Percentiles rank a stretch among this genome's conserved stretches.
Conservation (phyloP, 2,113 vertebrate genomes). For the Saccopteryx leptura region DNA sequence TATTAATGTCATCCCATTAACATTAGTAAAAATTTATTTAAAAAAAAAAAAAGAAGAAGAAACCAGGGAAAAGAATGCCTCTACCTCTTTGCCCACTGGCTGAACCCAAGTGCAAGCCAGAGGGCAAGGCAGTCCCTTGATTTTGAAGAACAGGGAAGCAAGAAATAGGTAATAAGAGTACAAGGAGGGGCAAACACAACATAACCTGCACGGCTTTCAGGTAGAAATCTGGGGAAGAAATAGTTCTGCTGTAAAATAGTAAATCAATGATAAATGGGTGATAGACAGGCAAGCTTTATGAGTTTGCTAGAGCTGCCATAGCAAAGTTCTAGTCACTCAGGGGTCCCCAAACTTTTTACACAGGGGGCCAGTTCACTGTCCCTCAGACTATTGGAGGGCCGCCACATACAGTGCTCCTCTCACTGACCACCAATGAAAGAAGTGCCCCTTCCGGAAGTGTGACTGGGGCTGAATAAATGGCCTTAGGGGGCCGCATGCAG, state of each 20-base stretch:
- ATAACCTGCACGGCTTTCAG: background rate
- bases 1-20: too few relatives aligned
- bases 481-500: too few relatives aligned
- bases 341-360: too few relatives aligned
- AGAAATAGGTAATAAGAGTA: background rate
- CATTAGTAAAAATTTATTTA: too few relatives aligned
- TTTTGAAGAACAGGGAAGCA: background rate
- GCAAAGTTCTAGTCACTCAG: background rate
- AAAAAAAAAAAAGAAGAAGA: too few relatives aligned
- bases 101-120: background rate
- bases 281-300: background rate
- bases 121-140: background rate
- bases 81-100: background rate
- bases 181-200: background rate
- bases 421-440: too few relatives aligned
- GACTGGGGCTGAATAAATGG: too few relatives aligned
- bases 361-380: too few relatives aligned
- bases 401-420: too few relatives aligned
- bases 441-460: too few relatives aligned
- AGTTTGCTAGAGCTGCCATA: background rate
- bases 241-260: background rate
- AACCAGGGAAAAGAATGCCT: background rate
- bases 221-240: background rate
- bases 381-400: too few relatives aligned
- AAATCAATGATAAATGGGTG: background rate